A percentile compares a stretch with the other conserved stretches of the same genome.
Conservation (phyloP, 2,888 invertebrate genomes). For the Endomychus coccineus region DNA sequence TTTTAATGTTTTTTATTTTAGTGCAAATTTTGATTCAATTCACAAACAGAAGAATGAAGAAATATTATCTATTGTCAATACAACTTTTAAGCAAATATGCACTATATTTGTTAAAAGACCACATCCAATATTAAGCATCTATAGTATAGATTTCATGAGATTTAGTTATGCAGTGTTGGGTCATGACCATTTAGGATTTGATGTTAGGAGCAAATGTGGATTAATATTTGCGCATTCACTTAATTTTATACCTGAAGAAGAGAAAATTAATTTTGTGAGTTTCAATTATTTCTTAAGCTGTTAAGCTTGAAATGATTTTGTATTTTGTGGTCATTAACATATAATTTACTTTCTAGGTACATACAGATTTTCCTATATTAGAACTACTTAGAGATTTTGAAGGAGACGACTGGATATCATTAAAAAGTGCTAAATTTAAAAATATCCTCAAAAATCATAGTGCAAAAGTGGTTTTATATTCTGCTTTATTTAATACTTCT, state of each 20-base stretch:
- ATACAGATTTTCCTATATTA: conserved; percentile 23
- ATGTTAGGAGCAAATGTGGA: conserved; percentile 57
- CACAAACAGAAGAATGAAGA: conserved; percentile 12
- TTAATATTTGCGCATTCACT: conserved; percentile 49
- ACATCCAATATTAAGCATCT: conserved; percentile 12
- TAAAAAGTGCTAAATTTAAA: conserved; percentile 18
- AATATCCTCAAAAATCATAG: conserved; percentile 23
- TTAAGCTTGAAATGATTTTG: background rate
- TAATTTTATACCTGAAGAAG: conserved; percentile 34
- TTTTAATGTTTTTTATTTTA: too few species aligned
- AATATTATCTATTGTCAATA: conserved; percentile 3
- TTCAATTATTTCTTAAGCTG: background rate
- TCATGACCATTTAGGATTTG: conserved; percentile 53
- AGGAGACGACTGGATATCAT: conserved; percentile 18
- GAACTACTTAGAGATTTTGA: conserved; percentile 22
- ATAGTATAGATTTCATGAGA: conserved; percentile 24
- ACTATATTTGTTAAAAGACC: conserved; percentile 10
- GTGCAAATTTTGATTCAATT: conserved; percentile 15
- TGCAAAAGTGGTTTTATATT: conserved; percentile 26
- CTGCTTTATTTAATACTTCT: conserved; percentile 26
- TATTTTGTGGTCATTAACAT: background rate
- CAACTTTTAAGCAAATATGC: conserved; percentile 10
- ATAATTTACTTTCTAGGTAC: conserved; percentile 22
- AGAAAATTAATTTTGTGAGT: conserved; percentile 11
- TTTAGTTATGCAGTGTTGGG: conserved; percentile 29